Evolutionary conservation across 2,113 vertebrate species (phyloP), one percentile per base, ranked within the genome.

Genomic region (Marmota monax): DNA sequence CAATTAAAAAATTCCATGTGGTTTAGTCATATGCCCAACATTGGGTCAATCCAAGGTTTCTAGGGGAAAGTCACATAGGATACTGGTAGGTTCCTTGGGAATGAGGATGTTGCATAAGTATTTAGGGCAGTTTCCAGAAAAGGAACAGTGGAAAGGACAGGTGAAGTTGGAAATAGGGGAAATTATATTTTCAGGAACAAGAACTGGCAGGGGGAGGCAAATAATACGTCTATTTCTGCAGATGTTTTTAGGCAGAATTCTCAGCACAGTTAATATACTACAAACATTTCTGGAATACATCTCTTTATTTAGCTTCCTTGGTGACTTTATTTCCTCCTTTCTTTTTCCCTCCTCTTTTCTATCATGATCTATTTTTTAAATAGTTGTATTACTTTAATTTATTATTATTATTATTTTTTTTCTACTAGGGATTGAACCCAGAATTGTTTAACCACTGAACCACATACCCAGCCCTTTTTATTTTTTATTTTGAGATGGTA

Each of bases 1-100:
- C 90, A 86, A 10, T 83, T 90, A 12, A 88, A 84, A 87, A 45
- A 88, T 89, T 92, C 34, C 77, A 76, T 56, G 90, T 84, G 22
- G 2, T 89, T 96, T 90, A 87, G 58, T 87, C 70, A 89, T 67
- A 34, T 39, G 3, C 2, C 7, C 42, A 72, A 74, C 6, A 45
- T 42, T 61, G 22, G 25, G 76, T 73, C 11, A 10, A 27, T 84
- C 14, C 63, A 58, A 17, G 13, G 22, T 53, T 53, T 94, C 72
- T 85, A 0, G 0, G 12, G 22, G 39, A 48, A 90, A 63, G 37
- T 87, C 63, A 80, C 3, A 0, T 1, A 76, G 18, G 32, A n/a
- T 27, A 63, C 69, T 3, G 16, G 34, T 27, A 78, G 32, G 69
- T 93, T 63, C n/a, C 5, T 20, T 42, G 27, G 14, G 20, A 83